Base-by-base conservation (phyloP, 1,140 invertebrate species). In the Propsilocerus akamusi region DNA sequence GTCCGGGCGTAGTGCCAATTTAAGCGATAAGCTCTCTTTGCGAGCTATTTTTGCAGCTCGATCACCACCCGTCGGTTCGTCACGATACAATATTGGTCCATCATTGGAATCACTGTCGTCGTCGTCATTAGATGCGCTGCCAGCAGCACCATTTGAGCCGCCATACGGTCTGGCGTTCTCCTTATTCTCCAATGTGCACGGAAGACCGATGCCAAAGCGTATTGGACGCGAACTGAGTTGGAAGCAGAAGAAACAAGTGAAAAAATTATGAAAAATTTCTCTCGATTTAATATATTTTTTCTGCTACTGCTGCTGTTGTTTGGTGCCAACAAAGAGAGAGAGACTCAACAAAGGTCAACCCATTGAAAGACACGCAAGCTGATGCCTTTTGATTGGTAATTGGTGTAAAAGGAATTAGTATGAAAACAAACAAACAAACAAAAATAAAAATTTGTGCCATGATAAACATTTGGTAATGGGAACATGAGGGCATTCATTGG, bases 21-120 rank as follows among this genome's bases (percentile, higher is more conserved):
- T 97, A 59, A 94, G 69, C 48, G 94, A 94, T 56, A 98, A 73
- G 62, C 92, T 97, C 68, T 99, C 94, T 66, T 95, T 94, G 41
- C 93, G 75, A 46, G 90, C 89, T 52, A 97, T 83, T 70, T 95
- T 95, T 46, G 88, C 79, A 55, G 87, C 89, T 53, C 92, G 68
- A n/a, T 79, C 80, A 51, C 76, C 73, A 41, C 76, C 74, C 52
- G 81, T 81, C 58, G 85, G 81, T 55, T 86, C 83, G 50, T 88
- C 83, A 52, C 81, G 72, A 63, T 85, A 85, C 25, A 81, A 68
- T 48, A 85, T 80, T 14, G 80, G 78, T 14, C 81, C 80, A 56
- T 81, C 78, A 20, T 69, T 68, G 26, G 72, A 68, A 50, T 75
- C 73, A 50, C 67, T 68, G 53, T 71, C 71, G 54, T 77, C 76